Evolutionary conservation across 2,888 invertebrate species (phyloP), one percentile per base, ranked within the genome.

Genomic region (Oscheius sp.): DNA sequence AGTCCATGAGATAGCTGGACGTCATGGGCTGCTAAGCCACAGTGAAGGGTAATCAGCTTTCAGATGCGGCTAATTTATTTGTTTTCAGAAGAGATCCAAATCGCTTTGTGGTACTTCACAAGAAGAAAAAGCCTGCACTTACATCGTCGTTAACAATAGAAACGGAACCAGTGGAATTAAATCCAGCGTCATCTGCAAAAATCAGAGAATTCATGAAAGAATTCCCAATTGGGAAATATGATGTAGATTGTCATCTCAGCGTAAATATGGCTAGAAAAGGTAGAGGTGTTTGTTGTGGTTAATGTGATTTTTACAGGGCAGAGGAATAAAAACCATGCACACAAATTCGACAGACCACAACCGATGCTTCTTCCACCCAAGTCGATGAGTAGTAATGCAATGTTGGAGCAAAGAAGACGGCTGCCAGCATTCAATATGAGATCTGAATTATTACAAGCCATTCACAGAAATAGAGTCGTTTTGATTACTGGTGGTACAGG

Each of bases 401-500:
- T 35, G 35, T 6, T 35, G 35, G 35, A 35, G 9, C 35, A 35
- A 35, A 3, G 35, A 35, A 52, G 71, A 27, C 53, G 69, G 13
- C 74, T 86, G 29, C 86, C 86, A 3, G 79, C 83, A 1, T 79
- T 53, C 53, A 63, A 72, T 0, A 72, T 78, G 56, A 68, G 74
- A 35, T 23, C 72, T 1, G 41, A 76, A 5, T 72, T 86, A n/a
- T 59, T 86, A 6, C 43, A 74, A 7, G 69, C 77, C 0, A 83
- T 87, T 41, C 27, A 74, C 0, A 59, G 56, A 0, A 76, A 81
- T 41, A 59, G 71, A 43, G 79, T 81, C 16, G 78, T 76, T 9
- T 73, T 87, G 18, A 78, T 84, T 52, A 83, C 82, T 7, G 83
- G 84, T 18, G 86, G 86, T 23, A 86, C 86, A 0, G 86, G 86